Percentiles rank a stretch among this genome's conserved stretches.
phyloP scores from a whole-genome alignment of 2,797 vertebrate genomes.

The Siniperca obscura region DNA sequence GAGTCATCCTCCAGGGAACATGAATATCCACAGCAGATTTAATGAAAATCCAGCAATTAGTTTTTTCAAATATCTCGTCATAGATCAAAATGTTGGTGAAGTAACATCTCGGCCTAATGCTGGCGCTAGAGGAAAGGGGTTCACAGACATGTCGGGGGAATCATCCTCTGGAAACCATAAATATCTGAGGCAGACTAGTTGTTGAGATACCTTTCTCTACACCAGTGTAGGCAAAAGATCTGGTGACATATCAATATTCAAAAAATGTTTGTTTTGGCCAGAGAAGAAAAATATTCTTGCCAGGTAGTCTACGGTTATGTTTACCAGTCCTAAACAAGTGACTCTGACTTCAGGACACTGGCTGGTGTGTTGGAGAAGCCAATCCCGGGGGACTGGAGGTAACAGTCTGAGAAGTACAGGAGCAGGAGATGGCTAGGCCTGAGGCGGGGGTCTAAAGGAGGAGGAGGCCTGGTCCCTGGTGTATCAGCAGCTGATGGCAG shows the following conservation, averaged over 20 bases:
- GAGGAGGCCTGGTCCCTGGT: slow-evolving; percentile 25
- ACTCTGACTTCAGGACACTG: neutral
- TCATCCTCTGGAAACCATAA: neutral
- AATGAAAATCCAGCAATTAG: neutral
- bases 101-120: neutral
- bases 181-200: neutral
- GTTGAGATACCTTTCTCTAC: neutral
- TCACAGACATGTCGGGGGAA: too few species aligned
- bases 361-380: slow-evolving; percentile 27
- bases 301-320: neutral
- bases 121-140: too few species aligned
- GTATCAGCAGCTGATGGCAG: slow-evolving; percentile 54
- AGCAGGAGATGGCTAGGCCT: slow-evolving; percentile 22
- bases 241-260: too few species aligned
- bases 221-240: too few species aligned
- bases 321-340: neutral
- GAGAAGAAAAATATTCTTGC: neutral
- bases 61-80: too few species aligned
- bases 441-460: neutral
- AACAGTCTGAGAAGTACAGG: slow-evolving; percentile 26
- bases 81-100: neutral
- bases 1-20: neutral
- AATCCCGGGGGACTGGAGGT: slow-evolving; percentile 34
- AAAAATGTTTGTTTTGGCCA: neutral
- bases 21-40: neutral